Conservation (phyloP, 2,797 vertebrate species). For the Triplophysa yarkandensis region DNA sequence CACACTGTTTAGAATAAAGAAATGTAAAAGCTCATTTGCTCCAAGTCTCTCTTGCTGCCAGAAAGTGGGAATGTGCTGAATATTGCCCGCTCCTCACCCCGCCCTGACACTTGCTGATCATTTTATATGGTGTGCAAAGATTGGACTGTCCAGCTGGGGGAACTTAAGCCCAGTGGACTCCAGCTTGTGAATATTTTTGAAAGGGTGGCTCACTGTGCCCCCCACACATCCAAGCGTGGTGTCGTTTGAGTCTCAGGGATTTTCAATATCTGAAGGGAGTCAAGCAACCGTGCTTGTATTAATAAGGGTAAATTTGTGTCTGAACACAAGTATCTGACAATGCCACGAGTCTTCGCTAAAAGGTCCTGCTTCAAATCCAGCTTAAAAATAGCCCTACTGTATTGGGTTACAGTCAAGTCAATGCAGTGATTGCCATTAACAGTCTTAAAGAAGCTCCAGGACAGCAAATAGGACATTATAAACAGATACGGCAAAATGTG, state of each 20-base stretch:
- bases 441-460: slow-evolving; percentile 62
- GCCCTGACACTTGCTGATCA: slow-evolving; percentile 55
- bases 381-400: slow-evolving; percentile 79
- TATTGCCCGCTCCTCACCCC: slow-evolving; percentile 37
- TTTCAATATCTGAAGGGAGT: slow-evolving; percentile 39
- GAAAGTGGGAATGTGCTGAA: slow-evolving; percentile 70
- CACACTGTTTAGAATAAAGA: slow-evolving; percentile 1
- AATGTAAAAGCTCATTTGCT: slow-evolving; percentile 24
- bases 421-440: slow-evolving; percentile 74
- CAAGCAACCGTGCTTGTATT: slow-evolving; percentile 38
- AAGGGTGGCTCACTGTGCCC: slow-evolving; percentile 42
- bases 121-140: slow-evolving; percentile 73
- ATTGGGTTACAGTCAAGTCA: slow-evolving; percentile 76
- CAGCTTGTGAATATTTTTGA: slow-evolving; percentile 61
- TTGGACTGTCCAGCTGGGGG: slow-evolving; percentile 56
- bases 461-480: background rate
- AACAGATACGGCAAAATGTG: background rate
- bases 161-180: slow-evolving; percentile 58
- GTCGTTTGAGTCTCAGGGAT: slow-evolving; percentile 42
- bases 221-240: slow-evolving; percentile 6
- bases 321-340: slow-evolving; percentile 43
- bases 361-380: slow-evolving; percentile 79
- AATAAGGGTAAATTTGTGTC: slow-evolving; percentile 1
- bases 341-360: slow-evolving; percentile 80
- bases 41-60: slow-evolving; percentile 54